Base-by-base conservation (phyloP, 2,888 invertebrate species). In the Alviniconcha strummeri region DNA sequence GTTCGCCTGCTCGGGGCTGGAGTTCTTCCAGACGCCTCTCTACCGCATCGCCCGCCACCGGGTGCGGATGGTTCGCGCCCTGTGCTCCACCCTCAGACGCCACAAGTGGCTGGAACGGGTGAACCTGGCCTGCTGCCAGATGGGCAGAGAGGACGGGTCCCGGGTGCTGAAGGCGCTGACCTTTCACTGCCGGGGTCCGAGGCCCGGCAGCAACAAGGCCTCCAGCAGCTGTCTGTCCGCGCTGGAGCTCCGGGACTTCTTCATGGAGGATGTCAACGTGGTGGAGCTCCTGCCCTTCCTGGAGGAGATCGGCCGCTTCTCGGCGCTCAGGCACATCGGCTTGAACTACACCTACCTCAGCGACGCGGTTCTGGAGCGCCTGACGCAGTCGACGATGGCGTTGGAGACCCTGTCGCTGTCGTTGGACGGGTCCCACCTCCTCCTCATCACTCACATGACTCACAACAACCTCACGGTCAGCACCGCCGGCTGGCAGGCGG, bases 41-140 rank as follows among this genome's bases (percentile, higher is more conserved):
- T 81, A 81, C n/a, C 81, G 81, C 74, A 81, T 81, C n/a, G 81
- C 81, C 72, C 81, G 74, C 0, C 81, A 81, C 81, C 57, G 81
- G 11, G 19, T 55, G 52, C 17, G 81, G 55, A 81, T 81, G 81
- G 81, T 81, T 52, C 57, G 81, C 60, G 81, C 74, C 11, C 11
- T 81, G 52, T 81, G 81, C 81, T 17, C 72, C 64, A 72, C 75
- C 17, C 64, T 81, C 13, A 55, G 81, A 1, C 74, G 56, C 13
- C 81, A 81, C n/a, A 81, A 60, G 60, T 81, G 81, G 81, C 75
- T 81, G 4, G 81, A 75, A 54, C 7, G 15, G 52, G 74, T 81
- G 74, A 52, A 75, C 64, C 75, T 81, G 52, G 57, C 81, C 5
- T 74, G 81, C 64, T 19, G 81, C 52, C 81, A 81, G 64, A 81